Evolutionary conservation across 1,140 invertebrate genomes (phyloP), one percentile per base, ranked within the genome.

Genomic region (Aphaenogaster floridana): DNA sequence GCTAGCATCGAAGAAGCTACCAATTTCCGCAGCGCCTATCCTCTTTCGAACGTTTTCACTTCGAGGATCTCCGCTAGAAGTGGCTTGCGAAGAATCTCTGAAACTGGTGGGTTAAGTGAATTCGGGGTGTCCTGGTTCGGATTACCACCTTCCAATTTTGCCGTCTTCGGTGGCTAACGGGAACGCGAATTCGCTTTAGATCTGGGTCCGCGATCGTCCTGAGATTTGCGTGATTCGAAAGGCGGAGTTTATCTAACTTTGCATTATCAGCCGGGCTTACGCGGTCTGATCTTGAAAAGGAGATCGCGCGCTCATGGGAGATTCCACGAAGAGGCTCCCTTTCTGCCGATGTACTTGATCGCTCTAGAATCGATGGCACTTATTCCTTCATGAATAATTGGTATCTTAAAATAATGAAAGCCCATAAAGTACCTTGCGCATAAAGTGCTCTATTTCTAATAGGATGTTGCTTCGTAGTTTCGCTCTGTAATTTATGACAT

Each of bases 21-120:
- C 89, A 91, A 91, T 91, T 91, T 91, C 90, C 89, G 88, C 79
- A 83, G 36, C 88, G 68, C 79, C 89, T 90, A 90, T 90, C 89
- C 78, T 64, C 64, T 88, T 90, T 86, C 87, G 86, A 91, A 90
- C 87, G 89, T 90, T 91, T 88, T 88, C 89, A 59, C 90, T 72
- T 64, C 64, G 76, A 87, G 71, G 50, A 77, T 80, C 69, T 83
- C 61, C 59, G 71, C 21, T 78, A 71, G 17, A 77, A 88, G 81
- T 80, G 64, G 84, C 69, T 69, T 78, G 52, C 77, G 81, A 86
- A 81, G 86, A 86, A 86, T 81, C 86, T 81, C 78, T 80, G 64
- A 61, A 81, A 86, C 86, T 69, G 64, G 42, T 52, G 77, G 80
- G 88, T 88, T 77, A 80, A 90, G 87, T 90, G 90, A 91, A 91